Evolutionary conservation across 1,140 invertebrate species (phyloP), one percentile per base, ranked within the genome.

Genomic region (Teleogryllus occipitalis): DNA sequence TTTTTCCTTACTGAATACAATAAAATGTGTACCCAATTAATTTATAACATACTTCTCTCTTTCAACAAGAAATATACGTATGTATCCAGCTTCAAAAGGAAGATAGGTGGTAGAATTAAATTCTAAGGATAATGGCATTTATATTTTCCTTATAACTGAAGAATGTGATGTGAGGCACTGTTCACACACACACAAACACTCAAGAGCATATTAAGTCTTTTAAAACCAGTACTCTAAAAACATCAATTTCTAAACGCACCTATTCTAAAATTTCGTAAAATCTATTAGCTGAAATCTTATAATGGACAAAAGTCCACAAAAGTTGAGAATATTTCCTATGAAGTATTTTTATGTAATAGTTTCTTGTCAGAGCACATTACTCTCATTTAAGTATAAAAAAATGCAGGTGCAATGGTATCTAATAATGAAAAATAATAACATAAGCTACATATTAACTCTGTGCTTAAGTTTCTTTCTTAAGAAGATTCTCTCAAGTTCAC

Each of bases 281-380:
- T 65, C 54, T 65, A 65, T 14, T 65, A 65, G 54, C 54, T 65
- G 54, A 65, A 65, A 65, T 65, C 54, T 65, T 65, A 65, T 65
- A 65, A 65, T 65, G 54, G 54, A 65, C 54, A 65, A 65, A 14
- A 65, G 54, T 65, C 54, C 54, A 65, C 54, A 65, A 65, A 65
- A 65, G 10, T 18, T 65, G 54, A 65, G 54, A 65, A 65, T 65
- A 65, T 65, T 65, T 65, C 7, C 54, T 65, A 65, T 65, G 54
- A 65, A 65, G 54, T 65, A 18, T 14, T 65, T 65, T 65, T 65
- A 10, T 65, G 10, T 65, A 65, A 14, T 65, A 65, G 54, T 65
- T 65, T 65, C 54, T 65, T 18, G 10, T 10, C 10, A 14, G 54
- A 65, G 54, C 18, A 14, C 18, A 10, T 14, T 14, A 65, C 54